Conservation (phyloP, 92 coral and sea anemone genomes). For the Blastomussa wellsi region DNA sequence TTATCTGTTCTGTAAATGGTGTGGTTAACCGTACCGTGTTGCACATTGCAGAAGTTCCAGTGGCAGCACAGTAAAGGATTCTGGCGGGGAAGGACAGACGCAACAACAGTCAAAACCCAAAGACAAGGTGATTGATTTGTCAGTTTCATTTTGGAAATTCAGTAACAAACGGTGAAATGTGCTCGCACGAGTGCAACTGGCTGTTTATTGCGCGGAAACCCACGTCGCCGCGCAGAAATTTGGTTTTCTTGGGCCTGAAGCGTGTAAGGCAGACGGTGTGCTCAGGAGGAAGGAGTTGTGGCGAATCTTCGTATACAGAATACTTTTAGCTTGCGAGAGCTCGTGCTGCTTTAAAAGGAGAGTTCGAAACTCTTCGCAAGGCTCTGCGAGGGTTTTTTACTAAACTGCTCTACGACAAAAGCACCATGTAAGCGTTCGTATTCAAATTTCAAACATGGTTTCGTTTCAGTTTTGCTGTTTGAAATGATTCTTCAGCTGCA, state of each 20-base stretch:
- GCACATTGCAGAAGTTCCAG: conserved; percentile 40
- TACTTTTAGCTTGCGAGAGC: no score
- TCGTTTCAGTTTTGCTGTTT: no score
- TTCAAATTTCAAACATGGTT: no score
- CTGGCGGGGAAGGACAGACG: conserved; percentile 35
- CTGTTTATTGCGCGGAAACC: neutral
- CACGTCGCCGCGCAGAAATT: neutral
- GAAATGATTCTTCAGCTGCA: neutral
- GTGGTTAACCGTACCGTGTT: neutral
- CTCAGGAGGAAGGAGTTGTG: neutral
- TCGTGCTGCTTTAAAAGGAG: no score
- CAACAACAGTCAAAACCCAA: conserved; percentile 49
- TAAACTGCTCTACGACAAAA: no score
- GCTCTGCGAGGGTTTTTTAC: no score
- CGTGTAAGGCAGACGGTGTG: neutral
- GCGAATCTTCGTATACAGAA: no score
- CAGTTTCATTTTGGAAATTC: neutral
- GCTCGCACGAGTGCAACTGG: neutral
- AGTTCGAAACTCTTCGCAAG: no score
- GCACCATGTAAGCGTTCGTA: no score
- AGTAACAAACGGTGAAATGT: neutral
- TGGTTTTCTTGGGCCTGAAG: neutral
- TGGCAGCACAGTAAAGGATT: conserved; percentile 54
- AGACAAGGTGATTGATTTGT: conserved; percentile 59
- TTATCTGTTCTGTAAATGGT: neutral